Conservation (phyloP, 2,113 vertebrate genomes). For the Halichoeres trimaculatus region DNA sequence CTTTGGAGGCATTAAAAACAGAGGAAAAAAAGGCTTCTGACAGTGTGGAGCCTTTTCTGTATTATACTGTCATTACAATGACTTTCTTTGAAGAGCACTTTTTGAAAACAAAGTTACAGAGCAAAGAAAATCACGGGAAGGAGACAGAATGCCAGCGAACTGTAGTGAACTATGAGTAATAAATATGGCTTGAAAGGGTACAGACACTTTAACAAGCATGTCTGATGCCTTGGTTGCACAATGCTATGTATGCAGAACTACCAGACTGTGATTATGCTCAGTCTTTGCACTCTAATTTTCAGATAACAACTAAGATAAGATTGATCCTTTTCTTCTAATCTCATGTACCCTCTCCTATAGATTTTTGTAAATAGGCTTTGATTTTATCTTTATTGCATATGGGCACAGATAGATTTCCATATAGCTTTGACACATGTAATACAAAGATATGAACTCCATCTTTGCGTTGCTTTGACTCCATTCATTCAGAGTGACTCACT, state of each 20-base stretch:
- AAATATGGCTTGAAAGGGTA: conserved; percentile 23
- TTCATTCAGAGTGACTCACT: conserved; percentile 59
- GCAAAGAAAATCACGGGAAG: neutral
- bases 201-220: conserved; percentile 40
- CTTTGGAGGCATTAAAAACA: conserved; percentile 1
- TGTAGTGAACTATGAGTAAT: neutral
- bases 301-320: conserved; percentile 20
- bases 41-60: neutral
- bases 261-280: neutral
- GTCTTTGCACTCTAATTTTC: conserved; percentile 29
- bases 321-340: neutral
- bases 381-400: conserved; percentile 2
- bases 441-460: conserved; percentile 25
- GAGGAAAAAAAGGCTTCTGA: neutral
- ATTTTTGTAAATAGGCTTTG: neutral
- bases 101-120: neutral
- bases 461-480: neutral
- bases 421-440: neutral
- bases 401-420: neutral
- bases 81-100: neutral
- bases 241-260: conserved; percentile 4
- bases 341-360: neutral
- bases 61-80: neutral
- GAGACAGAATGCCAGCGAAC: neutral
- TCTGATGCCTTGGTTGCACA: conserved; percentile 22